phyloP scores from a whole-genome alignment of 2,113 vertebrate genomes.

The Lophotis ruficrista region DNA sequence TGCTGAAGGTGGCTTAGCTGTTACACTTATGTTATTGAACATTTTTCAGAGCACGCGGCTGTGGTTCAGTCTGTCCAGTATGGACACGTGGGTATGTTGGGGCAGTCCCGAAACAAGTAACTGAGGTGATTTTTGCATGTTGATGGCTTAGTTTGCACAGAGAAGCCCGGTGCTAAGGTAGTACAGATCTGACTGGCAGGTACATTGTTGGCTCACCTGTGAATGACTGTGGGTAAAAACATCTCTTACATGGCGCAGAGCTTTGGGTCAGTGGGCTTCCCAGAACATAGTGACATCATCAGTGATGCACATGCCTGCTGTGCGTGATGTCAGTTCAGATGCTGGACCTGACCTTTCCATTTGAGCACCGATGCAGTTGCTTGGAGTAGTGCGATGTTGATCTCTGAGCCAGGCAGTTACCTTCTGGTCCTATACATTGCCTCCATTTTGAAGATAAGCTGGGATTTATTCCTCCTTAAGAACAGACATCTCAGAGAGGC shows the following conservation, averaged over 20 bases:
- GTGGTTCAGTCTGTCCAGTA: neutral
- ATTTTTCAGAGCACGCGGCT: neutral
- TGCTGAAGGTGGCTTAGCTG: neutral
- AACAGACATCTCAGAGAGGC: neutral
- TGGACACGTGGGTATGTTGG: rapidly evolving
- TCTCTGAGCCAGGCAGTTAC: neutral
- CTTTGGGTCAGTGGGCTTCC: neutral
- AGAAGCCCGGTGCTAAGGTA: neutral
- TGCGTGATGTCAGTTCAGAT: neutral
- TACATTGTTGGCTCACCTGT: neutral
- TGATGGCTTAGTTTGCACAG: neutral
- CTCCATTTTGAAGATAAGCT: neutral
- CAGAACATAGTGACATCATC: neutral
- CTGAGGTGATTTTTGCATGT: neutral
- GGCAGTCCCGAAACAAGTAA: neutral
- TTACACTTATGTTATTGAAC: rapidly evolving
- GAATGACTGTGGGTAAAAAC: neutral
- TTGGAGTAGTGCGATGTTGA: neutral
- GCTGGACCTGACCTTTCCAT: neutral
- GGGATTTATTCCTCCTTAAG: neutral
- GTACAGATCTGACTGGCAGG: neutral
- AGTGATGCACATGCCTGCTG: neutral
- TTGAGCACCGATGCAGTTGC: neutral
- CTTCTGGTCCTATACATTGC: rapidly evolving
- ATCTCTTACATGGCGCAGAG: neutral